Base-by-base conservation (phyloP, 2,797 vertebrate genomes). In the Myotis pilosus region DNA sequence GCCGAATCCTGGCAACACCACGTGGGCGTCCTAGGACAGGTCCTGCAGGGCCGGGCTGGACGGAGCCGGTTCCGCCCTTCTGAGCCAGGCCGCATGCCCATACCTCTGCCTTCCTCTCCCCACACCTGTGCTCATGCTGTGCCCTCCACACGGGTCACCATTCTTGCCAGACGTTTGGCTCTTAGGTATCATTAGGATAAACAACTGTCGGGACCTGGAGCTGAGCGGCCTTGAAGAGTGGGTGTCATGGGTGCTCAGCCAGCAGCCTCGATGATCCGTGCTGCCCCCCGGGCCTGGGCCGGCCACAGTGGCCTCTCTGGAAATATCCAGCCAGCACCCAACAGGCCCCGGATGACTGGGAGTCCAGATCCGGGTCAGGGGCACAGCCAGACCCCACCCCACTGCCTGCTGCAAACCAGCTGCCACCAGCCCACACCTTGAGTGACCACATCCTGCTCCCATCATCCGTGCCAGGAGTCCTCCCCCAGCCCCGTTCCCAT, bases 31-130 rank as follows among this genome's bases (percentile, higher is more conserved):
- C n/a, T 28, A 28, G 49, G 82, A 44, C 9, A 2, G 23, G 66
- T 12, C 66, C 74, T 15, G 72, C 47, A 6, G 55, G 41, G 6
- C 38, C 8, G 38, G 47, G 53, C 22, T 2, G 5, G 53, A 33
- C 20, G 36, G 15, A 19, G 38, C 68, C 68, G 12, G 71, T 49
- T 11, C 1, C 33, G 12, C 30, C 33, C 8, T 19, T 4, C 47
- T 38, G 3, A 2, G n/a, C 47, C 5, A 0, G 44, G 66, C 53
- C 5, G 0, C 10, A 0, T 2, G 33, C 41, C 5, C 19, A 76
- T 38, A 4, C 28, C 9, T 41, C n/a, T 55, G 57, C 55, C 62
- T 10, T 2, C 41, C 49, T 36, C 44, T 12, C 49, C n/a, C 41
- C 16, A 17, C 33, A 22, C 38, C 75, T 69, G 66, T 30, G 25